Evolutionary conservation across 1,140 invertebrate genomes (phyloP).

Genomic region (Rhagoletis zephyria): DNA sequence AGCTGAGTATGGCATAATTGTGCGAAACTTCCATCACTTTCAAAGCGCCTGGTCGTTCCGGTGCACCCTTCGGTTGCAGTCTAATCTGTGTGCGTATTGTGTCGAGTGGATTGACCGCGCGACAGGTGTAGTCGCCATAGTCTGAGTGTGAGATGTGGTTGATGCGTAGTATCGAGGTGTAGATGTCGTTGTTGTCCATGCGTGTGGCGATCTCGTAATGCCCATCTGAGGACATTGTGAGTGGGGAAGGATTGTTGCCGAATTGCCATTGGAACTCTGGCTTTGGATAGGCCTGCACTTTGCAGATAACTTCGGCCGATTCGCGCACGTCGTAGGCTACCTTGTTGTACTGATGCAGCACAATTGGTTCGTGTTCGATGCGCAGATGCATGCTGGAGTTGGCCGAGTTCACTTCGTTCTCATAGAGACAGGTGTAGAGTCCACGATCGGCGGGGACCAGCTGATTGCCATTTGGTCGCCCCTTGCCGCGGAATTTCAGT

Average conservation of each 20-base stretch:
- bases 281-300: constrained; percentile 91
- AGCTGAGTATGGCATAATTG: constrained; percentile 83
- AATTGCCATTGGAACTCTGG: constrained; percentile 94
- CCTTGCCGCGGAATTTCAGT: constrained; percentile 84
- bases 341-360: constrained; percentile 87
- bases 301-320: constrained; percentile 87
- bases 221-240: constrained; percentile 84
- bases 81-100: constrained; percentile 83
- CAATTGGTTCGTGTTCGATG: constrained; percentile 91
- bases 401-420: constrained; percentile 89
- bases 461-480: constrained; percentile 82
- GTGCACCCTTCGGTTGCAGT: constrained; percentile 86
- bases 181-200: constrained; percentile 87
- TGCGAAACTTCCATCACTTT: constrained; percentile 81
- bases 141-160: constrained; percentile 84
- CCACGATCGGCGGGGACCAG: constrained; percentile 88
- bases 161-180: constrained; percentile 85
- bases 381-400: constrained; percentile 90
- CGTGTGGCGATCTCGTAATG: constrained; percentile 88
- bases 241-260: constrained; percentile 80
- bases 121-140: constrained; percentile 91
- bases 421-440: constrained; percentile 88
- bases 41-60: constrained; percentile 84
- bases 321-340: constrained; percentile 89
- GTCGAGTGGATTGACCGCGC: constrained; percentile 85